Conservation (phyloP, 2,888 invertebrate genomes). For the Thera obeliscata region DNA sequence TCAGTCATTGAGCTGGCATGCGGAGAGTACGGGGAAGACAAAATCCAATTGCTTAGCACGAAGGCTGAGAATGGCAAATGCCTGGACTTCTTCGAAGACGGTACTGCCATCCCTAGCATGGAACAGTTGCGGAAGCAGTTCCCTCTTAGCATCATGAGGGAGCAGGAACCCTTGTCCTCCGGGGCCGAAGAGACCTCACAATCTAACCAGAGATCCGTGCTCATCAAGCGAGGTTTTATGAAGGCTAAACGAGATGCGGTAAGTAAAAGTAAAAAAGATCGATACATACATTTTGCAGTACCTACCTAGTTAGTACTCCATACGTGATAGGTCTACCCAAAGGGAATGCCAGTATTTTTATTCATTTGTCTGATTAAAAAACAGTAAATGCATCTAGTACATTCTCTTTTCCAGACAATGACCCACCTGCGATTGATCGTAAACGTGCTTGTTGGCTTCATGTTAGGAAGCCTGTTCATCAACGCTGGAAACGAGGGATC, state of each 20-base stretch:
- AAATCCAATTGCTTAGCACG: slow-evolving; percentile 86
- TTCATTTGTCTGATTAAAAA: neutral
- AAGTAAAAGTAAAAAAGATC: slow-evolving; percentile 47
- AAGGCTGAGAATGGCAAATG: slow-evolving; percentile 89
- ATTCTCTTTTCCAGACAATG: slow-evolving; percentile 85
- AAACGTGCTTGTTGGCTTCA: slow-evolving; percentile 89
- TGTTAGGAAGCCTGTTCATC: slow-evolving; percentile 91
- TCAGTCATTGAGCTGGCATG: slow-evolving; percentile 96
- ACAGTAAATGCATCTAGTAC: neutral
- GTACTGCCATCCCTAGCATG: slow-evolving; percentile 81
- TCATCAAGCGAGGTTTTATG: slow-evolving; percentile 88
- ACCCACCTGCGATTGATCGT: slow-evolving; percentile 91
- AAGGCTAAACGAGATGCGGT: slow-evolving; percentile 90
- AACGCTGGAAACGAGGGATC: slow-evolving; percentile 90
- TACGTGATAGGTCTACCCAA: no score
- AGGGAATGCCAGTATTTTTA: no score
- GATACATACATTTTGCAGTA: neutral
- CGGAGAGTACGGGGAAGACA: slow-evolving; percentile 94
- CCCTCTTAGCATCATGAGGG: slow-evolving; percentile 77
- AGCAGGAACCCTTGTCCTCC: slow-evolving; percentile 64
- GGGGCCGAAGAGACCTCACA: slow-evolving; percentile 88
- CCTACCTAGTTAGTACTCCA: no score
- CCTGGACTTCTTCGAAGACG: slow-evolving; percentile 88
- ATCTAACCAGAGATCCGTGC: slow-evolving; percentile 88
- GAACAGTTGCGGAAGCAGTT: slow-evolving; percentile 83